Evolutionary conservation across 2,113 vertebrate genomes (phyloP), one percentile per base, ranked within the genome.

Genomic region (Urocolius indicus): DNA sequence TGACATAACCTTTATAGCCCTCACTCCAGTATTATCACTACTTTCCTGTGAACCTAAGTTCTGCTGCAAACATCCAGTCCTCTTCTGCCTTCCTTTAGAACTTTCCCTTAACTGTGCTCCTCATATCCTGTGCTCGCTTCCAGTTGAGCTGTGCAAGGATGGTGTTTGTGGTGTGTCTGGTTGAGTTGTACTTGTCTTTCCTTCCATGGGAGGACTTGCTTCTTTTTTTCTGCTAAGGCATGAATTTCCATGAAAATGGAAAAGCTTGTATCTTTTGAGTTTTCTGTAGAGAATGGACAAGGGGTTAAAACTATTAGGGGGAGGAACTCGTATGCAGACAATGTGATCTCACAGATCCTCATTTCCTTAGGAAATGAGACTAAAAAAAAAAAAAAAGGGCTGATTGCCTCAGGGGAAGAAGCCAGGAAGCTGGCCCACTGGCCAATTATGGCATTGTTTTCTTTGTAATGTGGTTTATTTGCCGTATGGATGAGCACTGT

Each of bases 351-450:
- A 29, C 34, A 92, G 91, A 86, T 94, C 89, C 92, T 92, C 5
- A 5, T 96, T 96, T 97, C 96, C 96, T 95, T 96, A 97, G 95
- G 96, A 97, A 97, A 94, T 92, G 96, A 94, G 91, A 77, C 94
- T 69, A 41, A 41, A 41, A 41, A 41, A 51, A 90, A 96, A 86
- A 88, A 72, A 94, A 93, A 59, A 78, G 19, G 34, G 61, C 85
- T 94, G 83, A 84, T 90, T 94, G 92, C 90, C 80, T 95, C 92
- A 92, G 88, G 93, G 96, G 93, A 96, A 94, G 96, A 96, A 87
- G 93, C 90, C 92, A 90, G 95, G 96, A 97, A 96, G 78, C 95
- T 92, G 86, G 66, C 66, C 93, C 95, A 65, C 85, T 92, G 90
- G 80, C 94, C 95, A 94, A 62, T 94, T 95, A 90, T 89, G 94